These are phyloP conservation scores for Myotis daubentonii DNA, from an alignment of 2,797 vertebrate species.

Conservation along the genomic window DNA sequence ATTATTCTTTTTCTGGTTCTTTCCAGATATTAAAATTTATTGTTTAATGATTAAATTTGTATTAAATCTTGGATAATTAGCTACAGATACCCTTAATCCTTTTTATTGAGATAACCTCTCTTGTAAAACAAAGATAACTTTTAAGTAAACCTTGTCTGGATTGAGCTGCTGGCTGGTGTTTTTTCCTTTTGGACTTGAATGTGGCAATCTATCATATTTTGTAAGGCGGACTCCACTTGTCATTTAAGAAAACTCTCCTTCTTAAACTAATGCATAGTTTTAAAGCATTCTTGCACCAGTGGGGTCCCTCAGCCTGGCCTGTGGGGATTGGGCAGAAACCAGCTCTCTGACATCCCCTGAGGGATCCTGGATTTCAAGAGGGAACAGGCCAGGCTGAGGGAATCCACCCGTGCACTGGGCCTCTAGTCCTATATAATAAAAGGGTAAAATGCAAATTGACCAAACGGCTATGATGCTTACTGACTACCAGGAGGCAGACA, in stretches of 20 bases:
- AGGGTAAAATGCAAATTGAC: too few relatives aligned
- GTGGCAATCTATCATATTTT: not conserved
- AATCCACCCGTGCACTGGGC: too few relatives aligned
- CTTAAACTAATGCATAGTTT: not conserved
- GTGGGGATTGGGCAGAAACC: too few relatives aligned
- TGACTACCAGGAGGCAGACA: too few relatives aligned
- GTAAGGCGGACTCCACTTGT: not conserved
- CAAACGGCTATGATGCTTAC: too few relatives aligned
- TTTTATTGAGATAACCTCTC: not conserved
- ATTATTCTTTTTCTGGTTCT: not conserved
- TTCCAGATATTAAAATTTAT: constrained; percentile 9
- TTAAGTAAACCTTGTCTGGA: not conserved
- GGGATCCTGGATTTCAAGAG: too few relatives aligned
- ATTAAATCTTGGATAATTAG: constrained; percentile 17
- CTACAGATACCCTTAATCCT: not conserved
- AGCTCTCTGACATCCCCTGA: too few relatives aligned
- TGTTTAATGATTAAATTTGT: not conserved
- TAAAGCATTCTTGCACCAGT: not conserved
- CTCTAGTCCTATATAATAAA: too few relatives aligned
- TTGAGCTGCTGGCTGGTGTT: constrained; percentile 5
- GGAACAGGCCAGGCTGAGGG: too few relatives aligned
- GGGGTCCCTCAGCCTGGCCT: too few relatives aligned
- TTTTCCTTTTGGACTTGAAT: not conserved
- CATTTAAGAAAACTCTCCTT: not conserved
- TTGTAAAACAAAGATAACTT: constrained; percentile 39